Base-by-base conservation (phyloP, 2,888 invertebrate species). In the Euzophera pinguis region DNA sequence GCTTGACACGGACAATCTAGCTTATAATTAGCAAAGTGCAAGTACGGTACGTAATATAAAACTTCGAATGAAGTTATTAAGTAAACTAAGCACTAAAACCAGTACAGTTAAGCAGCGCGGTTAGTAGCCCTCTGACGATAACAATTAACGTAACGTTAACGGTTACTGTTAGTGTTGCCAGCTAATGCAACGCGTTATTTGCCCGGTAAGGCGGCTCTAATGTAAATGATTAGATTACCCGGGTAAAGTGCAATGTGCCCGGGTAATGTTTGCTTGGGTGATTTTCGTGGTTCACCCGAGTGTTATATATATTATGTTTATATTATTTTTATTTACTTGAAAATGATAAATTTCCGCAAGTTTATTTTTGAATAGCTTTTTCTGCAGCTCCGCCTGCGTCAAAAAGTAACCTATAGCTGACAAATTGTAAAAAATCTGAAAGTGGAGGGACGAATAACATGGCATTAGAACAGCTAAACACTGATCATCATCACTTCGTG, bases 81-180 rank as follows among this genome's bases (percentile, higher is more conserved):
- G 27, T 27, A 27, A 10, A 43, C 4, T 8, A 39, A 14, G 45
- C 10, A 45, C 9, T 49, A 27, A 37, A 49, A 34, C 14, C 48
- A 32, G 32, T 5, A 10, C 9, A 14, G 35, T 4, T 3, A 10
- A 35, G 35, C 27, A 8, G 29, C 32, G n/a, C 32, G 1, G 39
- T 39, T 39, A 32, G 29, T 34, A 32, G 45, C 45, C 45, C 69
- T 65, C 67, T 62, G 66, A 71, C 73, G 77, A 81, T 85, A 86
- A 84, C 84, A 82, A 78, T 87, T 84, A 85, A 75, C 70, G 27
- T 84, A 85, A 75, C 60, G 73, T 69, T 82, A 79, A 81, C 79
- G 78, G 75, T 81, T 75, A 79, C 75, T 67, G 77, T 81, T 78
- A 82, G 71, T 69, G 78, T 71, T 68, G 62, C 62, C 73, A 73